These are phyloP conservation scores for Nannospalax galili DNA, from an alignment of 2,113 vertebrate genomes.

Conservation along the genomic window DNA sequence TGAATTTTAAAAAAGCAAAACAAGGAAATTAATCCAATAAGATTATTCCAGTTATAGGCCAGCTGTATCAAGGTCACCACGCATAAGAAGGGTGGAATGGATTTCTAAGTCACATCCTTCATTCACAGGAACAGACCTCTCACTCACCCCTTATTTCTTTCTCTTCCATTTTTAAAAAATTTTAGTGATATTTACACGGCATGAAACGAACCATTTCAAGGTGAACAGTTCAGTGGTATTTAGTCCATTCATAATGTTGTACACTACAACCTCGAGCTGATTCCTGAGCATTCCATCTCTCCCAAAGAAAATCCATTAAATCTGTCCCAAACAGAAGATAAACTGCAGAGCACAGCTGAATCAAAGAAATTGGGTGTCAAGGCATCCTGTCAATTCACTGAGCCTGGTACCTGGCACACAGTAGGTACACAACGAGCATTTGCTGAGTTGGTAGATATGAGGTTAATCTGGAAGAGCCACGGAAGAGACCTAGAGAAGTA, in stretches of 20 bases:
- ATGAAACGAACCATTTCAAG: background rate
- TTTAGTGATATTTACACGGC: background rate
- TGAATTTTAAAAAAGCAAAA: conserved; percentile 36
- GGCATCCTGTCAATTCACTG: background rate
- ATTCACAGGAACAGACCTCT: conserved; percentile 2
- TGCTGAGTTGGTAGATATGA: background rate
- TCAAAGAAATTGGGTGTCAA: background rate
- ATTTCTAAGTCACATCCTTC: background rate
- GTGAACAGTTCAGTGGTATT: background rate
- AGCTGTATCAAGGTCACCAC: background rate
- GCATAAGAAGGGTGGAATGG: background rate
- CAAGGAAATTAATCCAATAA: conserved; percentile 45
- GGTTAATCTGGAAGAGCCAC: background rate
- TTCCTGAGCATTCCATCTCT: background rate
- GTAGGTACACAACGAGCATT: background rate
- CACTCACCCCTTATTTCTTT: background rate
- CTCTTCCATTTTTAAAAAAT: background rate
- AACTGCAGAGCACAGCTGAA: background rate
- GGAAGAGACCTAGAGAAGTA: background rate
- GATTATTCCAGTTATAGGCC: conserved; percentile 1
- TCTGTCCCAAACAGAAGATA: background rate
- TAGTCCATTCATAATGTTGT: background rate
- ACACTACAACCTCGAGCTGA: background rate
- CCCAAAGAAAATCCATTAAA: background rate
- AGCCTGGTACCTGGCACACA: background rate